These are phyloP conservation scores for Nudaria mundana DNA, from an alignment of 2,888 invertebrate genomes.

Conservation along the genomic window DNA sequence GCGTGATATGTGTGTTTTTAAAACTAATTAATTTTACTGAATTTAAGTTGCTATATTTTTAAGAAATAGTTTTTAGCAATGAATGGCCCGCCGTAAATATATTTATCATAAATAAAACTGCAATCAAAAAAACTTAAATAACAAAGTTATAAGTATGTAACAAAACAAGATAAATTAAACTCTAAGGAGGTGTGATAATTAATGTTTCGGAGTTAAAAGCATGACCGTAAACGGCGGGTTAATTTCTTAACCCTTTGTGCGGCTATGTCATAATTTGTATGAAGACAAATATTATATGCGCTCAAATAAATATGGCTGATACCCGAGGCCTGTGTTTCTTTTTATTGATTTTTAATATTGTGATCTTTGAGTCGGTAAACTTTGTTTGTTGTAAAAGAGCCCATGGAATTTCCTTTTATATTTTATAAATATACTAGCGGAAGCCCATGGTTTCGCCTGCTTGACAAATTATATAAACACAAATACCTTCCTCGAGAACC, in stretches of 20 bases:
- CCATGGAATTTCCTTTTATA: too few relatives aligned
- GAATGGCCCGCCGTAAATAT: constrained; percentile 14
- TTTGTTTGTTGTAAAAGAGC: too few relatives aligned
- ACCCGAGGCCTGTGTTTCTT: constrained; percentile 18
- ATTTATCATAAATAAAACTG: constrained; percentile 13
- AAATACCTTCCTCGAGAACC: too few relatives aligned
- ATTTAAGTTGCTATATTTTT: too few relatives aligned
- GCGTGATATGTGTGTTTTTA: too few relatives aligned
- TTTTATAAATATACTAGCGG: too few relatives aligned
- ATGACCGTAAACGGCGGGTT: constrained; percentile 60
- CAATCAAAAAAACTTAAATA: constrained; percentile 31
- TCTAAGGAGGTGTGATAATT: constrained; percentile 79
- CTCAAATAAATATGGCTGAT: constrained; percentile 35
- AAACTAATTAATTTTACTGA: too few relatives aligned
- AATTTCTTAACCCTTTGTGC: constrained; percentile 65
- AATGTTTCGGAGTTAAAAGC: constrained; percentile 70
- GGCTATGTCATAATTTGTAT: constrained; percentile 70
- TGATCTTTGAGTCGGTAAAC: background rate
- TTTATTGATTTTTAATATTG: constrained; percentile 3
- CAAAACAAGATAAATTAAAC: constrained; percentile 75
- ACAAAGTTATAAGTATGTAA: constrained; percentile 67
- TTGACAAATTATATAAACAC: too few relatives aligned
- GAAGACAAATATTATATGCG: constrained; percentile 53
- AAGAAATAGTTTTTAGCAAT: too few relatives aligned
- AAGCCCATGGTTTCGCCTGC: too few relatives aligned